phyloP scores from a whole-genome alignment of 2,888 invertebrate genomes.

The Busseola fusca region DNA sequence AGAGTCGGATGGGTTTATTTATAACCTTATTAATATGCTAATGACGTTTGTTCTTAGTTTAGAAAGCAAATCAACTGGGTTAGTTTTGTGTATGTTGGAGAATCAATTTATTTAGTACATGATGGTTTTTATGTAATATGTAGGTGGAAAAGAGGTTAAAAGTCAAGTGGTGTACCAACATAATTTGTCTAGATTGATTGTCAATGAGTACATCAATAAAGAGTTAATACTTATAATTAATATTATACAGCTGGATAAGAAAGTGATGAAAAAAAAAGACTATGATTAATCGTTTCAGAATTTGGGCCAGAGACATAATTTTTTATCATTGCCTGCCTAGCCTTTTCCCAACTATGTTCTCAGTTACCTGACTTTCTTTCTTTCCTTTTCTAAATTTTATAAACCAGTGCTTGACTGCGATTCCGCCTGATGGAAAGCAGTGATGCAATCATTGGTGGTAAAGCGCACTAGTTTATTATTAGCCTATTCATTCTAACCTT shows the following conservation, averaged over 20 bases:
- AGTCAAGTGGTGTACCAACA: slow-evolving; percentile 26
- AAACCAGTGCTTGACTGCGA: too few relatives aligned
- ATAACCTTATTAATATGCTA: slow-evolving; percentile 62
- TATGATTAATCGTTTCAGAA: background rate
- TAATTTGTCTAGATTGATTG: slow-evolving; percentile 11
- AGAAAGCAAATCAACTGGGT: slow-evolving; percentile 59
- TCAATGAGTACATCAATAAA: slow-evolving; percentile 17
- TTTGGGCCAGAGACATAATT: too few relatives aligned
- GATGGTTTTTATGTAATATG: slow-evolving; percentile 30
- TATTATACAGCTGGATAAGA: background rate
- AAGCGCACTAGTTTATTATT: too few relatives aligned
- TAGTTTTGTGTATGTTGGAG: slow-evolving; percentile 28
- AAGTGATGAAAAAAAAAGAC: background rate
- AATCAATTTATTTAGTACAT: slow-evolving; percentile 38
- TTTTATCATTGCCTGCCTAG: background rate
- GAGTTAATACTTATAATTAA: background rate
- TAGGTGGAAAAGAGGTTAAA: slow-evolving; percentile 24
- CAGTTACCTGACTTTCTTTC: too few relatives aligned
- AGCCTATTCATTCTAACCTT: too few relatives aligned
- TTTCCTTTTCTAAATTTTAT: too few relatives aligned
- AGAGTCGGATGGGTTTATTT: slow-evolving; percentile 56
- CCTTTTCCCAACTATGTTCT: background rate
- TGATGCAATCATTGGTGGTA: too few relatives aligned
- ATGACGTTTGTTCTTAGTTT: slow-evolving; percentile 58
- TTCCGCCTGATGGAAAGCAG: too few relatives aligned